Base-by-base conservation (phyloP, 1,140 invertebrate species). In the Nymphalis io region DNA sequence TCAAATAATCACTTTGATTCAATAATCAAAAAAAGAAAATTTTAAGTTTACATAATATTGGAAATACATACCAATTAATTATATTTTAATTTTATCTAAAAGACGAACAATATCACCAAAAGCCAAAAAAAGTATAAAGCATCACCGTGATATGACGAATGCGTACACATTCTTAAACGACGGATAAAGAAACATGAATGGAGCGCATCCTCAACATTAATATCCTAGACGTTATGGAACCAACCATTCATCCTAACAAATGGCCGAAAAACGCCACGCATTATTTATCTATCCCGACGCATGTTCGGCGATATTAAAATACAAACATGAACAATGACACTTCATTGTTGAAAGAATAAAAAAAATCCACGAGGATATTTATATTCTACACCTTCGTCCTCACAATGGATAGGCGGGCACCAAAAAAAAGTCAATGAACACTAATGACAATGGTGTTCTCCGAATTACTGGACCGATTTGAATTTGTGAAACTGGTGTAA, bases 251-350 rank as follows among this genome's bases (percentile, higher is more conserved):
- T 77, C 70, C 62, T 76, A 83, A 86, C 82, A 87, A 88, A 86
- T 80, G 79, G 64, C 70, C 72, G 73, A 84, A 87, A 83, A 84
- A 81, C 74, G 74, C 77, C 75, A 73, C 74, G 76, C 78, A 83
- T 89, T 87, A 89, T 88, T 88, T 88, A 89, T 89, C 81, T 83
- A 87, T 81, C 68, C 78, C 70, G 77, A 80, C 81, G 79, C 84
- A 77, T 83, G 82, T 84, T 77, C 81, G 79, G 70, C 72, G 77
- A 87, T 87, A 88, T 88, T 87, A 87, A 87, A 89, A 87, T 87
- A 89, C 84, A 85, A 84, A 88, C 72, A 82, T 73, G 78, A 75
- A 88, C 82, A 88, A 87, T 85, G 80, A 81, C 81, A 86, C 82
- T 82, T 83, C 79, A 84, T 85, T 87, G 84, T 85, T 82, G 82